Evolutionary conservation across 2,113 vertebrate genomes (phyloP), one percentile per base, ranked within the genome.

Genomic region (Atherinomorus stipes): DNA sequence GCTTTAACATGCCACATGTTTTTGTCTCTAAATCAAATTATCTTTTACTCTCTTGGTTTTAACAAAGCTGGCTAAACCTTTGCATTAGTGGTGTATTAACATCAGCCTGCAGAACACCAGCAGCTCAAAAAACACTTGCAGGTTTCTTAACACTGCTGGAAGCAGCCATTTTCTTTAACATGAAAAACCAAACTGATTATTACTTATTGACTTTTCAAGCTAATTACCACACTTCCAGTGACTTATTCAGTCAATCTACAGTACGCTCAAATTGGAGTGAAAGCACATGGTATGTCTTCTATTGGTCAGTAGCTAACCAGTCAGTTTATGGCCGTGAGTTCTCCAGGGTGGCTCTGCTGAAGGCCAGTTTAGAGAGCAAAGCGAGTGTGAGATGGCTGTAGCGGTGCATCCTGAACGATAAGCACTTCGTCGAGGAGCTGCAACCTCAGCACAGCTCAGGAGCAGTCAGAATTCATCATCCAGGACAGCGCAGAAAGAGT

Each of bases 401-500:
- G 50, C 62, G 83, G 34, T 23, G 62, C 65, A 34, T 61, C 56
- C 31, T 88, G 86, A 90, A 82, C 44, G 28, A 90, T 85, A 79
- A 84, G 73, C 38, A 21, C 49, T 38, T 61, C 54, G 59, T 11
- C 53, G 26, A 28, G 70, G 67, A 84, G 80, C 76, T 90, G 91
- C 90, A 87, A 61, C 68, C 70, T 88, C 90, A 88, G 89, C 90
- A 84, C 45, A 69, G 63, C 54, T 50, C 47, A 56, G 38, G 59
- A 64, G 47, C 42, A 63, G 42, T 69, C 81, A 86, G 85, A 79
- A 94, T 94, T 85, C 86, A 93, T 94, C 92, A 93, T 72, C 44
- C 54, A 59, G 66, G 83, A 87, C 84, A 77, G 79, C 37, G 19
- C 51, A 52, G 69, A 45, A 80, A 79, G 51, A 62, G 83, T 49